phyloP scores from a whole-genome alignment of 2,113 vertebrate genomes.

The Menidia beryllina region DNA sequence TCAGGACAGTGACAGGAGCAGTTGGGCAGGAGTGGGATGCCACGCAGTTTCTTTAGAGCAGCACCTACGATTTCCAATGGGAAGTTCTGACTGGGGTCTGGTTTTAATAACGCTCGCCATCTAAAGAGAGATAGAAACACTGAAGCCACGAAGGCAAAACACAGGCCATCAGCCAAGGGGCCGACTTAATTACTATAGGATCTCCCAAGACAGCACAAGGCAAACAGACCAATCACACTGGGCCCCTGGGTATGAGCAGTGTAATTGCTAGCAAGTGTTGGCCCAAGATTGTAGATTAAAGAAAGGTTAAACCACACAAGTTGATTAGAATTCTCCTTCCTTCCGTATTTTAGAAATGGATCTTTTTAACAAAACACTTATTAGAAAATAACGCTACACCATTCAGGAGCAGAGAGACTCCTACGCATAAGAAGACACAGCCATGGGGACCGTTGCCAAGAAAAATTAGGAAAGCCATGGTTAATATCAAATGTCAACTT shows the following conservation, averaged over 20 bases:
- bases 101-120: conserved; percentile 62
- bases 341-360: conserved; percentile 50
- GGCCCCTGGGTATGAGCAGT: conserved; percentile 53
- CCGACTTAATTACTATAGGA: conserved; percentile 61
- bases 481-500: conserved; percentile 61
- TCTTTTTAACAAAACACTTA: conserved; percentile 56
- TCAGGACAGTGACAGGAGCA: conserved; percentile 60
- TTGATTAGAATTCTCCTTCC: conserved; percentile 62
- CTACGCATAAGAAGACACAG: conserved; percentile 24
- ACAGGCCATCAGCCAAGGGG: conserved; percentile 58
- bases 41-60: conserved; percentile 54
- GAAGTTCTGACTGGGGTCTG: conserved; percentile 48
- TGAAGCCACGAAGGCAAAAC: conserved; percentile 52
- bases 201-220: conserved; percentile 63
- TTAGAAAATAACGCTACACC: conserved; percentile 37
- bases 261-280: conserved; percentile 76
- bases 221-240: conserved; percentile 76
- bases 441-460: conserved; percentile 65
- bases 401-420: conserved; percentile 37
- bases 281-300: conserved; percentile 44
- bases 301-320: conserved; percentile 51
- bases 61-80: conserved; percentile 39
- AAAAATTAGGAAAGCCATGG: conserved; percentile 60
- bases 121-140: conserved; percentile 42
- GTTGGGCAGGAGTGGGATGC: conserved; percentile 45